Conservation (phyloP, 1,140 invertebrate genomes). For the Wasmannia auropunctata region DNA sequence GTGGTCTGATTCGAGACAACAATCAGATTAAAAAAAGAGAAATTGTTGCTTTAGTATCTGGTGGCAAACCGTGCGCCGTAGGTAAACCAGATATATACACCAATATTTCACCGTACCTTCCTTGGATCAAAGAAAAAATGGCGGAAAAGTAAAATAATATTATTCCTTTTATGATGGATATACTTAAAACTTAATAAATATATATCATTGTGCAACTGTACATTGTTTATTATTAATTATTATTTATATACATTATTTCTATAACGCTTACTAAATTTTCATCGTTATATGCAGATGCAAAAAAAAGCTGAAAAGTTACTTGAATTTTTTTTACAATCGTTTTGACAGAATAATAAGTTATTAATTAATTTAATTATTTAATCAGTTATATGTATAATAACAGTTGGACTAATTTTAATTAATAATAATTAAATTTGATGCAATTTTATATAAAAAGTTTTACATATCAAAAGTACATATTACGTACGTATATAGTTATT, state of each 20-base stretch:
- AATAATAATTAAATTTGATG: too few species aligned
- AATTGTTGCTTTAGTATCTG: slow-evolving; percentile 87
- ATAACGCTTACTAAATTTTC: background rate
- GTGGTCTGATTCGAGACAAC: slow-evolving; percentile 82
- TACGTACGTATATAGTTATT: too few species aligned
- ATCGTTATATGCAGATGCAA: too few species aligned
- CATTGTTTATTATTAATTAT: background rate
- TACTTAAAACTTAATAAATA: slow-evolving; percentile 21
- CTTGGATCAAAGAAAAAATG: slow-evolving; percentile 6
- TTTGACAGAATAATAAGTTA: too few species aligned
- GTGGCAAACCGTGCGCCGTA: slow-evolving; percentile 87
- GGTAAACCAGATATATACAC: slow-evolving; percentile 86
- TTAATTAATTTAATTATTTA: too few species aligned
- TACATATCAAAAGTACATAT: too few species aligned
- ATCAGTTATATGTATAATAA: too few species aligned
- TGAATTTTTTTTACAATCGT: too few species aligned
- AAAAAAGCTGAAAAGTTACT: too few species aligned
- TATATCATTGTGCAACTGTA: background rate
- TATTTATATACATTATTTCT: background rate
- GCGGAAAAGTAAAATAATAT: background rate
- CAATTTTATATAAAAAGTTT: too few species aligned
- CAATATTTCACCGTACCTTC: slow-evolving; percentile 62
- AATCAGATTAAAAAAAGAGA: too few species aligned
- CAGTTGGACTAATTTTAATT: too few species aligned
- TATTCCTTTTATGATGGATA: background rate